These are phyloP conservation scores for Muscicapa striata DNA, from an alignment of 2,797 vertebrate genomes.

Conservation along the genomic window DNA sequence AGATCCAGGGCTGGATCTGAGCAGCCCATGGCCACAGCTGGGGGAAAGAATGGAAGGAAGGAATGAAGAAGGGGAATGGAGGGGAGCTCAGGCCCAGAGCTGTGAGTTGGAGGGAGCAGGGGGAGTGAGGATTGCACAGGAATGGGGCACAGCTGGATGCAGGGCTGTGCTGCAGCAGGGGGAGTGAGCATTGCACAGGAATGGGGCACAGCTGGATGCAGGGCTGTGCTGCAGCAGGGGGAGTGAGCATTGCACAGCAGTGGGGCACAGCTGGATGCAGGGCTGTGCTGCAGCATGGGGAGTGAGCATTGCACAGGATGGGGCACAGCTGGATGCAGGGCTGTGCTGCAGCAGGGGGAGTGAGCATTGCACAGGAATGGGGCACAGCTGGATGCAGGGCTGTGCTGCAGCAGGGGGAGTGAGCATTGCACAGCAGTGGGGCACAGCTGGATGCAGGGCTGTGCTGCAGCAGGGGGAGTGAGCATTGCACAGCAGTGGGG, in stretches of 20 bases:
- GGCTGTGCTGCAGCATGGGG: no score
- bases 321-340: no score
- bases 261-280: no score
- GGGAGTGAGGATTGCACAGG: no score
- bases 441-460: background rate
- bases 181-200: background rate
- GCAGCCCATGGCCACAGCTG: accelerated
- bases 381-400: slow-evolving; percentile 23
- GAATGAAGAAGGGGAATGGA: background rate
- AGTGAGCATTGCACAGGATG: no score
- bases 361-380: no score
- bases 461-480: background rate
- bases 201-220: background rate
- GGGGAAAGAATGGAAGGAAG: background rate
- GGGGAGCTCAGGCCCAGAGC: background rate
- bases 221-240: background rate
- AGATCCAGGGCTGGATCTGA: accelerated
- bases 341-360: no score
- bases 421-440: no score
- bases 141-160: slow-evolving; percentile 9
- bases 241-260: no score
- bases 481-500: no score
- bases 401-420: background rate
- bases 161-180: background rate
- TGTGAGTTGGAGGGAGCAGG: accelerated